Evolutionary conservation across 2,888 invertebrate genomes (phyloP).

Genomic region (Clitarchus hookeri): DNA sequence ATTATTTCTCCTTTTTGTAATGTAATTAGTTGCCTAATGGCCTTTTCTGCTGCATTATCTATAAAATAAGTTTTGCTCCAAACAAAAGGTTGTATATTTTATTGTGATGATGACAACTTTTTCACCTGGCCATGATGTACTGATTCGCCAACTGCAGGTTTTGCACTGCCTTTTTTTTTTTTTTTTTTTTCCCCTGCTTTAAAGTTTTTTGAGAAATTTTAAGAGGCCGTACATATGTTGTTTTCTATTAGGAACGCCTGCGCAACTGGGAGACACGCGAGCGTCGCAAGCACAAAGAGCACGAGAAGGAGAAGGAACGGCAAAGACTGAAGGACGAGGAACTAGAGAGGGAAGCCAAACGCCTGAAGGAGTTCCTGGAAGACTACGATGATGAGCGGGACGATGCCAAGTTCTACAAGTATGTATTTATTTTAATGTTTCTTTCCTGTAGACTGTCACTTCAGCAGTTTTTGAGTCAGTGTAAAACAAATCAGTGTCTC

Average conservation of each 20-base stretch:
- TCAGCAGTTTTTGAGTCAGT: slow-evolving; percentile 64
- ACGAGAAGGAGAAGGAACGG: slow-evolving; percentile 84
- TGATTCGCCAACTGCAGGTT: too few species aligned
- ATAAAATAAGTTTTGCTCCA: too few species aligned
- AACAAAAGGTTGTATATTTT: too few species aligned
- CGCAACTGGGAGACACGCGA: slow-evolving; percentile 88
- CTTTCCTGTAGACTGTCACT: slow-evolving; percentile 76
- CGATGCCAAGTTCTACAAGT: slow-evolving; percentile 95
- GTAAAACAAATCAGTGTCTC: too few species aligned
- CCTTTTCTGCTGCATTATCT: too few species aligned
- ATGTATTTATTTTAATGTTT: slow-evolving; percentile 16
- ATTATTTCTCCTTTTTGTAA: too few species aligned
- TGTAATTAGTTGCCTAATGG: too few species aligned
- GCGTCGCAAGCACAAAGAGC: slow-evolving; percentile 86
- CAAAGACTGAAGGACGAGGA: slow-evolving; percentile 85
- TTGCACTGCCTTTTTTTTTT: not conserved
- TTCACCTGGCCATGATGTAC: too few species aligned
- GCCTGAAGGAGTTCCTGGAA: slow-evolving; percentile 96
- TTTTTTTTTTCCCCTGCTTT: slow-evolving; percentile 28
- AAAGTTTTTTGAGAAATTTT: too few species aligned
- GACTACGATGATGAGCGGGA: slow-evolving; percentile 99
- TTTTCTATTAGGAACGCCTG: slow-evolving; percentile 51
- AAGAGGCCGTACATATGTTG: too few species aligned
- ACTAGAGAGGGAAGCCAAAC: slow-evolving; percentile 87
- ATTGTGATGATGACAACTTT: too few species aligned